Percentiles rank a stretch among this genome's conserved stretches.
Conservation (phyloP, 2,797 vertebrate species). For the Brotula barbata region DNA sequence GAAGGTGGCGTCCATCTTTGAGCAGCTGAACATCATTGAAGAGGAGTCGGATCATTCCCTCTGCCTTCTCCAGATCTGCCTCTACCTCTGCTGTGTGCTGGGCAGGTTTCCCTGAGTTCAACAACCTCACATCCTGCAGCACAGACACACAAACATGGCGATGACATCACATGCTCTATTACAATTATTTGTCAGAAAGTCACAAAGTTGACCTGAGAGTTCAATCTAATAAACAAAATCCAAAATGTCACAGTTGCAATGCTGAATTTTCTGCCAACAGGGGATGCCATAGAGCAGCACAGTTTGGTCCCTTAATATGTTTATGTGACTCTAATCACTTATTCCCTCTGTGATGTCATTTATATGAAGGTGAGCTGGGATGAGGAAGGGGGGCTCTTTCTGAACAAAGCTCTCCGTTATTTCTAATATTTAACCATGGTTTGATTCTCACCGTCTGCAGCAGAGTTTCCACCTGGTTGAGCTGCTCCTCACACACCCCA, state of each 20-base stretch:
- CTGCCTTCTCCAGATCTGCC: constrained; percentile 87
- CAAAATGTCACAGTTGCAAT: neutral
- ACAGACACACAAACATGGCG: neutral
- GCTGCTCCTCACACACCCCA: constrained; percentile 92
- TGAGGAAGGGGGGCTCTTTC: neutral
- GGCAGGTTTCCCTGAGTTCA: constrained; percentile 80
- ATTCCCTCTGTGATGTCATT: neutral
- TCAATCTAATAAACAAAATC: no score
- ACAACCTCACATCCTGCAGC: constrained; percentile 82
- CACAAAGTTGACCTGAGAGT: no score
- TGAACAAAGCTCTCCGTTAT: neutral
- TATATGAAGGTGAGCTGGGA: neutral
- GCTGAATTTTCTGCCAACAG: neutral
- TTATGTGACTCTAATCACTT: neutral
- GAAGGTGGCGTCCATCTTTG: constrained; percentile 91
- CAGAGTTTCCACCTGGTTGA: constrained; percentile 90
- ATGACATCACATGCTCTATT: no score
- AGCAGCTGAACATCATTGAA: constrained; percentile 92
- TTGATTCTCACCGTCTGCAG: constrained; percentile 86
- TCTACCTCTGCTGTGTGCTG: constrained; percentile 84
- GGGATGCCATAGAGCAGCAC: neutral
- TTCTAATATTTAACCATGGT: neutral
- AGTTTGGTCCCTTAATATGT: neutral
- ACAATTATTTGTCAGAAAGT: no score
- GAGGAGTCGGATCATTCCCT: constrained; percentile 86